A percentile compares a stretch with the other conserved stretches of the same genome.
Conservation (phyloP, 2,888 invertebrate species). For the Pammene fasciana region DNA sequence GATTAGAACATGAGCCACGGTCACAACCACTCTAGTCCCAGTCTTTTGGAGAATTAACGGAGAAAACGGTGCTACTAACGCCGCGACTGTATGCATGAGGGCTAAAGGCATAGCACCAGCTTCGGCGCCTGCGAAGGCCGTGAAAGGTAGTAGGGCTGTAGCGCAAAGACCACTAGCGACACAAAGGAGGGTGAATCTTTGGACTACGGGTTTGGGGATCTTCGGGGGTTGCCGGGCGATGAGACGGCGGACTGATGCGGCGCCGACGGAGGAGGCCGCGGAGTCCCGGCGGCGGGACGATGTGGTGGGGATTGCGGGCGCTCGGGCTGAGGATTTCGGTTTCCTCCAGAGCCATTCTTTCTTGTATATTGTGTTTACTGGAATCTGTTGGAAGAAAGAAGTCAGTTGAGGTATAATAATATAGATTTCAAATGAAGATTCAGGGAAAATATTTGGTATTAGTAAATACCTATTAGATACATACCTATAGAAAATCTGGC, state of each 20-base stretch:
- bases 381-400: slow-evolving; percentile 59
- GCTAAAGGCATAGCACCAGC: slow-evolving; percentile 86
- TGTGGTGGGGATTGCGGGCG: slow-evolving; percentile 50
- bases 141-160: slow-evolving; percentile 85
- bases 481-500: no score
- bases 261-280: slow-evolving; percentile 88
- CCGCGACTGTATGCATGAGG: slow-evolving; percentile 84
- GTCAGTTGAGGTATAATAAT: no score
- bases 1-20: slow-evolving; percentile 81
- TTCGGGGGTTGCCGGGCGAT: slow-evolving; percentile 82
- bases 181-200: slow-evolving; percentile 81
- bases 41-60: slow-evolving; percentile 74
- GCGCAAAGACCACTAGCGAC: slow-evolving; percentile 85
- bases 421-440: no score
- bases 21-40: slow-evolving; percentile 68
- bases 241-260: slow-evolving; percentile 89
- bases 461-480: no score
- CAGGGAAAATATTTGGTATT: no score
- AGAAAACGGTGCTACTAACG: slow-evolving; percentile 80
- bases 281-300: slow-evolving; percentile 85
- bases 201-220: slow-evolving; percentile 77
- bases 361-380: slow-evolving; percentile 72
- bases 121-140: slow-evolving; percentile 77
- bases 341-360: slow-evolving; percentile 81
- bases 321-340: slow-evolving; percentile 59